A percentile compares a stretch with the other conserved stretches of the same genome.
phyloP scores from a whole-genome alignment of 2,888 invertebrate species.

The Agrochola macilenta region DNA sequence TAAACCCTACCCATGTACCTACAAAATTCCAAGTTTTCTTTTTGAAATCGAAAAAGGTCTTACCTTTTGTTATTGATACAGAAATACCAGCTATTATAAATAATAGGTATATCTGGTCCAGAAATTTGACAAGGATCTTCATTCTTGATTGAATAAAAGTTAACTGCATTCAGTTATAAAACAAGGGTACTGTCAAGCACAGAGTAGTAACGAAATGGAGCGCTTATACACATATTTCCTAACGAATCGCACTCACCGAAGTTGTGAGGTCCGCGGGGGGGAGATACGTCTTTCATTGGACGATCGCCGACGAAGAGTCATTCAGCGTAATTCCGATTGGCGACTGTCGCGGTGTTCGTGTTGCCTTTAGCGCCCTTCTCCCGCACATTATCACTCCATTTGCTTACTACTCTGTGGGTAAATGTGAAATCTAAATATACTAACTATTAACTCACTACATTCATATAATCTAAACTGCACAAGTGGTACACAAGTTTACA shows the following conservation, averaged over 20 bases:
- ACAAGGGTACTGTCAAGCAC: conserved; percentile 13
- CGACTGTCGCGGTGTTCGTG: conserved; percentile 41
- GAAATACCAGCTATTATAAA: conserved; percentile 1
- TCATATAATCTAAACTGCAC: conserved; percentile 28
- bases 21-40: background rate
- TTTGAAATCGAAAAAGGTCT: conserved; percentile 6
- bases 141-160: conserved; percentile 23
- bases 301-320: conserved; percentile 43
- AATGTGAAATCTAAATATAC: conserved; percentile 57
- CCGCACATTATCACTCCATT: conserved; percentile 61
- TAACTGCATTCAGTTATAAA: conserved; percentile 14
- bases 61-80: conserved; percentile 3
- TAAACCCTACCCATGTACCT: background rate
- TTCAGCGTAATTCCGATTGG: conserved; percentile 43
- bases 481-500: conserved; percentile 9
- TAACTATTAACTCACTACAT: conserved; percentile 44
- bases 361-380: conserved; percentile 51
- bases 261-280: conserved; percentile 54
- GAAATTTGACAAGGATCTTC: conserved; percentile 10
- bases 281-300: conserved; percentile 55
- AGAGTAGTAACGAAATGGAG: conserved; percentile 62
- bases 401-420: conserved; percentile 64
- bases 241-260: conserved; percentile 58
- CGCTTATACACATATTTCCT: conserved; percentile 35
- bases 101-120: background rate